Base-by-base conservation (phyloP, 2,888 invertebrate genomes). In the Nemotelus nigrinus region DNA sequence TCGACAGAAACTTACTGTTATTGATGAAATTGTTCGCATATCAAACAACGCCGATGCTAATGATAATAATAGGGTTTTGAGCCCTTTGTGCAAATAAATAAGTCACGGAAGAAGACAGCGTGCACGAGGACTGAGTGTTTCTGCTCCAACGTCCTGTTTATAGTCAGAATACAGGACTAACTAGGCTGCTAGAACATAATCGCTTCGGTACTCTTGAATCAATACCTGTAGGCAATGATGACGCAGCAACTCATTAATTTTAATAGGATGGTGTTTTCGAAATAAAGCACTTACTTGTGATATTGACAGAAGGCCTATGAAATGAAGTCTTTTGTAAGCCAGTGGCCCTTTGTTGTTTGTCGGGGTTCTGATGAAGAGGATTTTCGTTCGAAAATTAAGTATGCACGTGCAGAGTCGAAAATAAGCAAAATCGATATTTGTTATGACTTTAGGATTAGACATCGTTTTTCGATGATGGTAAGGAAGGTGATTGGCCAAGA, bases 81-180 rank as follows among this genome's bases (percentile, higher is more conserved):
- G 55, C 70, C 55, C 44, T 71, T 43, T 43, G 43, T 41, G 55
- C 43, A 71, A 55, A 71, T 71, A 71, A 71, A 71, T 71, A 71
- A 55, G 70, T 71, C 70, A 71, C 41, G 55, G 57, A 44, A 44
- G 70, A 6, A 44, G n/a, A 44, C 41, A 45, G n/a, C 45, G 57
- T 3, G 57, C 4, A 25, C 10, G 57, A 57, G 57, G 25, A 57
- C 25, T 4, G 7, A 7, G 50, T 10, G 50, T 50, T 50, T 10
- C 5, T 50, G 57, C 7, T n/a, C 3, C 10, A 57, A 57, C 7
- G 57, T 7, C 3, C n/a, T 10, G 57, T 50, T 6, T 50, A 10
- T 10, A 4, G 5, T 57, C 7, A 25, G 2, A 5, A 10, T 2
- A 5, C 10, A 10, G 3, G 5, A 5, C 25, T 10, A 57, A 10